Evolutionary conservation across 2,888 invertebrate species (phyloP).

Genomic region (Coenonympha glycerion): DNA sequence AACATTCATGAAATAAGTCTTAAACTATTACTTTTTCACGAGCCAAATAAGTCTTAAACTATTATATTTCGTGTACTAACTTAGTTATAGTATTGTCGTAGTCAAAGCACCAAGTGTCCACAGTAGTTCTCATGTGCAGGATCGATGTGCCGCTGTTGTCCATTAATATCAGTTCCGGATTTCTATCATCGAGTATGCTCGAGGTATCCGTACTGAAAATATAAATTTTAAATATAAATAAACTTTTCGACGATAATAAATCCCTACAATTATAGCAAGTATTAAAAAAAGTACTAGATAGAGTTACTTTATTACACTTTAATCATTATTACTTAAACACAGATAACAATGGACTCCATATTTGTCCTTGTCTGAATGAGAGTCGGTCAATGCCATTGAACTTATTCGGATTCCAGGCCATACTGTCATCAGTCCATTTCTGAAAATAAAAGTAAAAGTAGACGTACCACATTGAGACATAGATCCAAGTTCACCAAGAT

Average conservation of each 20-base stretch:
- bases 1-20: too few species aligned
- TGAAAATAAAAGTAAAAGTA: constrained; percentile 33
- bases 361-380: constrained; percentile 70
- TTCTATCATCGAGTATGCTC: constrained; percentile 42
- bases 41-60: too few species aligned
- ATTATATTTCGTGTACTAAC: constrained; percentile 34
- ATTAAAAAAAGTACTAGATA: background rate
- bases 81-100: constrained; percentile 34
- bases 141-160: constrained; percentile 51
- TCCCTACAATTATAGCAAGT: background rate
- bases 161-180: constrained; percentile 50
- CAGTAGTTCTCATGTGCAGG: constrained; percentile 50
- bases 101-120: constrained; percentile 51
- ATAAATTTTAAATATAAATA: too few species aligned
- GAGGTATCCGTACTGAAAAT: constrained; percentile 48
- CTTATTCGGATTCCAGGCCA: constrained; percentile 77
- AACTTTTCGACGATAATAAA: too few species aligned
- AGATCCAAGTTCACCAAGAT: too few species aligned
- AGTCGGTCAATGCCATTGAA: constrained; percentile 70
- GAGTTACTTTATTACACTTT: background rate
- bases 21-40: too few species aligned
- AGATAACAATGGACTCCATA: constrained; percentile 76
- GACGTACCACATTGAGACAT: too few species aligned
- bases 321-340: constrained; percentile 54
- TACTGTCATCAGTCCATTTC: constrained; percentile 79